These are phyloP conservation scores for Lepilemur septentrionalis DNA, from an alignment of 2,797 vertebrate species.

Conservation along the genomic window DNA sequence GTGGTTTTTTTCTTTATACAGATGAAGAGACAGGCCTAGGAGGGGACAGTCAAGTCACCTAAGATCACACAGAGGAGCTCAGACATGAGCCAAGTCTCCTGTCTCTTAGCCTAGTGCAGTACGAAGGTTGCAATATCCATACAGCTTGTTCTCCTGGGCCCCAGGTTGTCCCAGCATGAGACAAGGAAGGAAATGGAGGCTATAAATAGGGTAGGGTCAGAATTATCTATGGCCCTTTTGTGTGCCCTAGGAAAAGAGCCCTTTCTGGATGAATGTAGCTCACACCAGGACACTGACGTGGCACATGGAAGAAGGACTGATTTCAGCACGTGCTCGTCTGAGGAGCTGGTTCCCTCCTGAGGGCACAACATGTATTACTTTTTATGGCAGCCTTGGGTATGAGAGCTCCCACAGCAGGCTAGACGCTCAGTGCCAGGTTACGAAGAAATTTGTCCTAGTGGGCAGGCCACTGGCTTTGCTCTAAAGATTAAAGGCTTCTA, in stretches of 20 bases:
- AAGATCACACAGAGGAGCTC: neutral
- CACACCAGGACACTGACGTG: neutral
- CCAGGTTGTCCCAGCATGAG: neutral
- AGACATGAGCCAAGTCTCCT: too few species aligned
- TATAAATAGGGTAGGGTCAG: neutral
- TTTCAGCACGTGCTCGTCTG: neutral
- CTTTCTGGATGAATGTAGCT: neutral
- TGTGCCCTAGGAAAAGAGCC: neutral
- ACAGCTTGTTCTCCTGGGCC: neutral
- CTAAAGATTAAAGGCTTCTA: neutral
- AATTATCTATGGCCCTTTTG: neutral
- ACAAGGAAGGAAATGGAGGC: neutral
- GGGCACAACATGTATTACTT: neutral
- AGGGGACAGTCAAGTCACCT: neutral
- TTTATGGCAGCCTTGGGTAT: neutral
- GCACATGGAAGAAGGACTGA: neutral
- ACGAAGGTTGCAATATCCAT: accelerated
- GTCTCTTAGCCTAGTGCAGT: neutral
- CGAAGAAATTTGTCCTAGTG: neutral
- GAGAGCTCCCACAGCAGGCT: neutral
- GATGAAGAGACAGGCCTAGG: neutral
- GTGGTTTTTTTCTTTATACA: neutral
- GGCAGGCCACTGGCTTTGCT: neutral
- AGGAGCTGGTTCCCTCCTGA: neutral
- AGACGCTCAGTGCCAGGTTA: neutral